A percentile compares a stretch with the other conserved stretches of the same genome.
Evolutionary conservation across 2,113 vertebrate genomes (phyloP).

Genomic region (Neoarius graeffei): DNA sequence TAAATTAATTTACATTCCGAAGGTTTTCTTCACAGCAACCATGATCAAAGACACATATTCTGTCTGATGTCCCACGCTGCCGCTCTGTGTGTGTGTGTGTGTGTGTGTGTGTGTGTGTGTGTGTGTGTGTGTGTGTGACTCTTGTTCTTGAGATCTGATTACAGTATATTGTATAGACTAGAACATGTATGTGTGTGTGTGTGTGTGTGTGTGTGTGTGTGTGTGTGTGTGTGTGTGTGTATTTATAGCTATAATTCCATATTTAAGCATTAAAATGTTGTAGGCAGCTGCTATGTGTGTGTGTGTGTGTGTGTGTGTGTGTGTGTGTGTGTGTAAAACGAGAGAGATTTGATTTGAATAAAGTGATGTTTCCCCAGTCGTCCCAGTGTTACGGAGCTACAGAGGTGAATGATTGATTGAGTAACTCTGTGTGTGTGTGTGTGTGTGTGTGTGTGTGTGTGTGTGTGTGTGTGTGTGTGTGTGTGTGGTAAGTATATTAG

Average conservation of each 20-base stretch:
- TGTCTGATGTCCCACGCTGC: constrained; percentile 74
- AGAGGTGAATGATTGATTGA: constrained; percentile 51
- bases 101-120: no score
- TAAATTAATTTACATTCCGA: constrained; percentile 99
- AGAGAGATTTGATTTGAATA: constrained; percentile 36
- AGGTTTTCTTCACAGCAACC: constrained; percentile 96
- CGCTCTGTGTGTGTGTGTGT: constrained; percentile 21
- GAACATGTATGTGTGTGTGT: background rate
- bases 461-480: constrained; percentile 44
- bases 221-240: background rate
- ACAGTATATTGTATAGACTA: background rate
- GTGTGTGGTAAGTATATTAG: constrained; percentile 51
- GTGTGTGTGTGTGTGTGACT: constrained; percentile 19
- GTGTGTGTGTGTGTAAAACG: constrained; percentile 22
- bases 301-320: constrained; percentile 27
- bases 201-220: background rate
- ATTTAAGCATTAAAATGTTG: constrained; percentile 12
- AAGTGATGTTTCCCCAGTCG: constrained; percentile 47
- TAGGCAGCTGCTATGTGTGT: constrained; percentile 1
- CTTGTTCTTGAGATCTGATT: constrained; percentile 18
- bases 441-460: constrained; percentile 42
- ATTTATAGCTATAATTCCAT: background rate
- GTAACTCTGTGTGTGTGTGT: constrained; percentile 38
- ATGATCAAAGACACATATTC: constrained; percentile 97
- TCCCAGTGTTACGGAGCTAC: constrained; percentile 33